phyloP scores from a whole-genome alignment of 2,113 vertebrate genomes.

The Mus pahari region DNA sequence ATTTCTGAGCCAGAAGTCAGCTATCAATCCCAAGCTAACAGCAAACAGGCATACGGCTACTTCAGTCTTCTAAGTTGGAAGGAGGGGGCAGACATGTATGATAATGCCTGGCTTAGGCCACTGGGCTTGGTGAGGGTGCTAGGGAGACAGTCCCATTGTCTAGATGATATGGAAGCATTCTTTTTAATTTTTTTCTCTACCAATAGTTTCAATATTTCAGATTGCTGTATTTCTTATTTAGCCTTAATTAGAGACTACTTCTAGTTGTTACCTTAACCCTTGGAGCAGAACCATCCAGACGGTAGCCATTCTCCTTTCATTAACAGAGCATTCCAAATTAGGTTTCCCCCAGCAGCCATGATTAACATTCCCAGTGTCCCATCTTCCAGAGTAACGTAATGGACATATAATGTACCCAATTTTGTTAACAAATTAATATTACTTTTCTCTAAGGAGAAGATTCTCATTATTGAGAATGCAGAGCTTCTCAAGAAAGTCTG shows the following conservation, averaged over 20 bases:
- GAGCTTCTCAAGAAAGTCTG: constrained; percentile 50
- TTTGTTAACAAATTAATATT: constrained; percentile 66
- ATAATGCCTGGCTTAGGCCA: neutral
- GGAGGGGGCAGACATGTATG: neutral
- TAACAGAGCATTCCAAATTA: constrained; percentile 35
- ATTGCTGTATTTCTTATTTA: constrained; percentile 47
- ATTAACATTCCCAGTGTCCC: constrained; percentile 60
- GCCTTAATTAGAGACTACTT: constrained; percentile 63
- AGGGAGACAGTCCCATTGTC: constrained; percentile 33
- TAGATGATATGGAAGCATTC: neutral
- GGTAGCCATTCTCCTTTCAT: constrained; percentile 61
- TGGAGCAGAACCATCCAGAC: constrained; percentile 65
- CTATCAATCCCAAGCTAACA: neutral
- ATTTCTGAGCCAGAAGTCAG: neutral
- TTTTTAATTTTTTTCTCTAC: neutral
- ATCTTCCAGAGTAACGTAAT: constrained; percentile 61
- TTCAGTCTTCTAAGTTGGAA: too few species aligned
- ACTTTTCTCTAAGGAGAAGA: constrained; percentile 70
- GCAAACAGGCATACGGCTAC: neutral
- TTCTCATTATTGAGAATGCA: constrained; percentile 61
- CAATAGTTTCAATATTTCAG: neutral
- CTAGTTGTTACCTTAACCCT: constrained; percentile 56
- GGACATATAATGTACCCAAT: constrained; percentile 64
- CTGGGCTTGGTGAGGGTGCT: neutral
- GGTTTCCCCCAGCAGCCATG: constrained; percentile 44